Evolutionary conservation across 2,888 invertebrate species (phyloP), one percentile per base, ranked within the genome.

Genomic region (Bellardia bayeri): DNA sequence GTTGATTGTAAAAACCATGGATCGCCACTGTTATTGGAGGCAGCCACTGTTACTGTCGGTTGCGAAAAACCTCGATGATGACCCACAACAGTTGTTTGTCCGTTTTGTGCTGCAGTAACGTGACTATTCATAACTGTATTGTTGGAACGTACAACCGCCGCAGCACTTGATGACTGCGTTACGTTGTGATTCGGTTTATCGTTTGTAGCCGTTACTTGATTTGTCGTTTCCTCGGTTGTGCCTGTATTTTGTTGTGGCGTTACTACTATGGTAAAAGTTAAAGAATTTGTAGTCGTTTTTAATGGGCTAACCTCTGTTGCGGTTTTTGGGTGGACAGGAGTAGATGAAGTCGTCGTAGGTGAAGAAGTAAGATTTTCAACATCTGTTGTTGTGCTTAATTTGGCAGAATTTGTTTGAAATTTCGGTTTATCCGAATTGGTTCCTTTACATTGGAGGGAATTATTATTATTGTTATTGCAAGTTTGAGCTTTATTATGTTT

Each of bases 21-120:
- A 93, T 94, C 94, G 82, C 93, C 93, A 54, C 93, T 91, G 85
- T 92, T 93, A 89, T 91, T 92, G 30, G 87, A 82, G 80, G 92
- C 90, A 82, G 92, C 90, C 90, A 91, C 91, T 75, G 91, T 90
- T 76, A 93, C 92, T 87, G 93, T 93, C 85, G 94, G 93, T 89
- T 94, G 94, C 79, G 94, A 94, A 90, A 93, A 94, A 86, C 94
- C 94, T 86, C 94, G 93, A 92, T 94, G 94, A 92, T 94, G 94
- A 89, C 94, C 94, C 85, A 93, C 94, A 88, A 93, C 92, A 82
- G 94, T 91, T 90, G 93, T 92, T 91, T 94, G 94, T 89, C 94
- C 94, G 91, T 92, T 93, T 83, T 91, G 93, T 88, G 92, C 91
- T 88, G 93, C 93, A 86, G 94, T 93, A 86, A 92, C 93, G 92